These are phyloP conservation scores for Hyppa rectilinea DNA, from an alignment of 2,888 invertebrate genomes.

Conservation along the genomic window DNA sequence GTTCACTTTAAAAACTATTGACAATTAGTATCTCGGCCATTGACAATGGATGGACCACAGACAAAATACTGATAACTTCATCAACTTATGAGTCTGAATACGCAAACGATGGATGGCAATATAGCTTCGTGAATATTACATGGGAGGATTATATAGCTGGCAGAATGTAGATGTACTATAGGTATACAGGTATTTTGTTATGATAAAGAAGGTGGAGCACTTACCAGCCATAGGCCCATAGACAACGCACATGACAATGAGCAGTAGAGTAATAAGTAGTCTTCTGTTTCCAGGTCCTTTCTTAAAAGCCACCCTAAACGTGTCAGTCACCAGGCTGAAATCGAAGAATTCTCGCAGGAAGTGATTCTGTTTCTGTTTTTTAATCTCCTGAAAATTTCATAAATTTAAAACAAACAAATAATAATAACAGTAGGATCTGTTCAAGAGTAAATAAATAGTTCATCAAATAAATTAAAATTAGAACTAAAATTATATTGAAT, in stretches of 20 bases:
- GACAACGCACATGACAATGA: conserved; percentile 95
- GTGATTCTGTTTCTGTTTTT: conserved; percentile 64
- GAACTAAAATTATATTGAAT: background rate
- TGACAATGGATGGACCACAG: no score
- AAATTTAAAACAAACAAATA: rapidly evolving
- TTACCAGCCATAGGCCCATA: conserved; percentile 96
- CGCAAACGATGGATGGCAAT: background rate
- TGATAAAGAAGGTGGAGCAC: conserved; percentile 55
- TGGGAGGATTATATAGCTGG: no score
- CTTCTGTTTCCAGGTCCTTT: conserved; percentile 93
- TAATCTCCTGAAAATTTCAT: conserved; percentile 38
- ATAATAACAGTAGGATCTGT: no score
- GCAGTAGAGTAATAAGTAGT: conserved; percentile 93
- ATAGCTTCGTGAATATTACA: no score
- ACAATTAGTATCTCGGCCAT: no score
- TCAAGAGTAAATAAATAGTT: background rate
- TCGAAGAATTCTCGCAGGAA: conserved; percentile 94
- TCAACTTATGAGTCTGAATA: background rate
- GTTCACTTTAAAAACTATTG: no score
- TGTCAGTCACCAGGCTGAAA: conserved; percentile 93
- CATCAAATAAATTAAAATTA: background rate
- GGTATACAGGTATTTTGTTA: background rate
- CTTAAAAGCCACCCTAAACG: conserved; percentile 94
- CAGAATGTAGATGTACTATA: no score
- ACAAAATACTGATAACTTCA: no score